These are phyloP conservation scores for Acanthosepion lycidas DNA, from an alignment of 2,888 invertebrate species.

Conservation along the genomic window DNA sequence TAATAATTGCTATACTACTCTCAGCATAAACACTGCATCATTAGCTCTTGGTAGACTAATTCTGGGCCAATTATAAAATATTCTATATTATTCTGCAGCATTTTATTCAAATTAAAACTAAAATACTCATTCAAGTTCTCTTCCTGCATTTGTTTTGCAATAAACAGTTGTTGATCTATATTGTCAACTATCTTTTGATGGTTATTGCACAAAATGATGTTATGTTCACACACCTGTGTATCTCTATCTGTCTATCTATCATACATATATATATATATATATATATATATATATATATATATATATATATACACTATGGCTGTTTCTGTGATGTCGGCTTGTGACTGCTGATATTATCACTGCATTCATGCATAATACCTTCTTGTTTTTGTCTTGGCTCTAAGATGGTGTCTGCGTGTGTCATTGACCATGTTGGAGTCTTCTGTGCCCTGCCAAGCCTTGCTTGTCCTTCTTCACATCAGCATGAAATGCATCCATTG, in stretches of 20 bases:
- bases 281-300: no score
- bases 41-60: background rate
- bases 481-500: slow-evolving; percentile 24
- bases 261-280: no score
- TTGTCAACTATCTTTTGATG: slow-evolving; percentile 44
- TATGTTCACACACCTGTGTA: slow-evolving; percentile 35
- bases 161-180: background rate
- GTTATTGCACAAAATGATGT: slow-evolving; percentile 43
- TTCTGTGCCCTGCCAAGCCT: slow-evolving; percentile 39
- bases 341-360: slow-evolving; percentile 34
- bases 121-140: slow-evolving; percentile 23
- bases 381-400: slow-evolving; percentile 1
- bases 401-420: slow-evolving; percentile 24
- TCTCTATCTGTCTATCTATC: background rate
- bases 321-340: slow-evolving; percentile 43
- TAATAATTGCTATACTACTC: no score
- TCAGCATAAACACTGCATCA: background rate
- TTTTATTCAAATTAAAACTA: background rate
- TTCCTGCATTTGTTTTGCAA: background rate
- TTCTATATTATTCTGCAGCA: background rate
- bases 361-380: slow-evolving; percentile 37
- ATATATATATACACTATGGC: background rate
- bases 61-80: background rate
- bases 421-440: background rate
- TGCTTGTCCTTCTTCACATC: slow-evolving; percentile 35